Percentiles rank a stretch among this genome's conserved stretches.
phyloP scores from a whole-genome alignment of 1,140 invertebrate genomes.

The Dendroctonus valens region DNA sequence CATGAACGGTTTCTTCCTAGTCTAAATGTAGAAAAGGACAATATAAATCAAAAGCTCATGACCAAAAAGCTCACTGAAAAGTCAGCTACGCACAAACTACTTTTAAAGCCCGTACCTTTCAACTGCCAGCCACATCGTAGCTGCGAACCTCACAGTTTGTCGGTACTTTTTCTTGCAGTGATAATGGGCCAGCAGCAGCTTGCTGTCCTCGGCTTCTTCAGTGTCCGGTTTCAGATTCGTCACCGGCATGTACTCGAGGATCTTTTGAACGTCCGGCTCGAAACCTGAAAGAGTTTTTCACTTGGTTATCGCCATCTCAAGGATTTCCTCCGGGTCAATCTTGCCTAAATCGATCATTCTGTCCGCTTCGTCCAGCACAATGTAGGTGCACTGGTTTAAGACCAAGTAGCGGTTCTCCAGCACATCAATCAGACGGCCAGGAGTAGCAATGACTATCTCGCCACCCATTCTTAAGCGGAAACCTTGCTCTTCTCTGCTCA shows the following conservation, averaged over 20 bases:
- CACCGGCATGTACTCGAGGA: slow-evolving; percentile 97
- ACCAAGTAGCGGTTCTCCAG: slow-evolving; percentile 98
- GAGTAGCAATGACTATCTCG: slow-evolving; percentile 99
- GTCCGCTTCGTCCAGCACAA: slow-evolving; percentile 94
- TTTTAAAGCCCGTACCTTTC: slow-evolving; percentile 58
- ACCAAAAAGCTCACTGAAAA: background rate
- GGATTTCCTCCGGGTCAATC: background rate
- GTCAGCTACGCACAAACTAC: background rate
- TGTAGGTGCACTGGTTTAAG: slow-evolving; percentile 91
- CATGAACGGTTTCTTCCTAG: too few relatives aligned
- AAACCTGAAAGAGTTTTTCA: slow-evolving; percentile 65
- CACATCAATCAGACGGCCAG: slow-evolving; percentile 98
- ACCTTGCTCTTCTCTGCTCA: slow-evolving; percentile 97
- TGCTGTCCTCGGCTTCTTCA: slow-evolving; percentile 97
- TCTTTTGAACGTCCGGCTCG: slow-evolving; percentile 97
- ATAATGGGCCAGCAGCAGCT: slow-evolving; percentile 85
- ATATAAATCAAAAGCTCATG: too few relatives aligned
- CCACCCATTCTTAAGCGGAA: slow-evolving; percentile 95
- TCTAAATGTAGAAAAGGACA: too few relatives aligned
- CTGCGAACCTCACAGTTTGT: slow-evolving; percentile 99
- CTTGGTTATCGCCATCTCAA: too few relatives aligned
- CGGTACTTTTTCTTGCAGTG: slow-evolving; percentile 97
- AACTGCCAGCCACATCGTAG: slow-evolving; percentile 98
- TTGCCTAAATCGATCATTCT: slow-evolving; percentile 95
- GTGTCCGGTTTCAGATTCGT: slow-evolving; percentile 98